Conservation (phyloP, 2,888 invertebrate genomes). For the Cotesia congregata region DNA sequence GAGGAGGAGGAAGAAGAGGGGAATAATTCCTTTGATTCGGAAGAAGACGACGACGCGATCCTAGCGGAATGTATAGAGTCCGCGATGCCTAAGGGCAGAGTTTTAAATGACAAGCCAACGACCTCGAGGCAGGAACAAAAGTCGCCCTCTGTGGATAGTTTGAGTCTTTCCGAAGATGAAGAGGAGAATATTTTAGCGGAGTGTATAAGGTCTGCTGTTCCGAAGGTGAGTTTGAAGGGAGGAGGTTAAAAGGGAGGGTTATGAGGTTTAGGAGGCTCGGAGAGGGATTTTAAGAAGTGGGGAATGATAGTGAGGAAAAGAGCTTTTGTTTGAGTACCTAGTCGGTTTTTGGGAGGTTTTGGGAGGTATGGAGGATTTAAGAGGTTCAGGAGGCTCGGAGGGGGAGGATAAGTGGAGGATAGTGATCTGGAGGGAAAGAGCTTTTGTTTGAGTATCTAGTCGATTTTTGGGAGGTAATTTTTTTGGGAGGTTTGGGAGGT, state of each 20-base stretch:
- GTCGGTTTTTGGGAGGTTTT: no score
- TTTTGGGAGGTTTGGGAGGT: no score
- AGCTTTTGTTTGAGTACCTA: no score
- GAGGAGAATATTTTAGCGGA: conserved; percentile 77
- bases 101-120: conserved; percentile 35
- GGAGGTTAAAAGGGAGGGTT: not conserved
- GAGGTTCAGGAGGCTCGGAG: no score
- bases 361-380: no score
- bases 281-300: not conserved
- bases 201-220: conserved; percentile 78
- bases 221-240: conserved; percentile 69
- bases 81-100: conserved; percentile 73
- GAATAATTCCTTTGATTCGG: conserved; percentile 73
- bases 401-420: no score
- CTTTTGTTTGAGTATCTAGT: no score
- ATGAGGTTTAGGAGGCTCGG: not conserved
- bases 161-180: conserved; percentile 73
- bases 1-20: not conserved
- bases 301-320: no score
- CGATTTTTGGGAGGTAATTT: no score
- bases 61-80: conserved; percentile 78
- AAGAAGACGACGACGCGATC: conserved; percentile 76
- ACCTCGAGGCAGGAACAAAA: conserved; percentile 42
- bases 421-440: no score
- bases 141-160: conserved; percentile 73